Conservation (phyloP, 2,888 invertebrate genomes). For the Ceratothoa steindachneri region DNA sequence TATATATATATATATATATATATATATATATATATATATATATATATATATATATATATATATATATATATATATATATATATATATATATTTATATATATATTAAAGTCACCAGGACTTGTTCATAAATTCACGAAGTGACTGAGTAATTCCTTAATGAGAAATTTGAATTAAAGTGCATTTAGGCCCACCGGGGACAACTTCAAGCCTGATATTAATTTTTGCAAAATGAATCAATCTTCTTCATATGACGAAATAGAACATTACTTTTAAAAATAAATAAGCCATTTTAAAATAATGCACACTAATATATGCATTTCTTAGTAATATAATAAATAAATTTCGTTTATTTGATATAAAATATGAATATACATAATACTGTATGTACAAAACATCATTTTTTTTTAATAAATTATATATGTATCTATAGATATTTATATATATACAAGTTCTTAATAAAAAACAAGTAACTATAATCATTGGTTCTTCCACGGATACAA, state of each 20-base stretch:
- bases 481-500: constrained; percentile 5
- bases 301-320: too few species aligned
- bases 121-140: background rate
- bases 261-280: too few species aligned
- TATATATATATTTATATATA: background rate
- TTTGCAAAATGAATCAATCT: too few species aligned
- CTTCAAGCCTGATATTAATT: too few species aligned
- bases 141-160: too few species aligned
- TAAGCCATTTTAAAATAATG: too few species aligned
- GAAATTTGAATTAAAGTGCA: background rate
- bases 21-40: background rate
- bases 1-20: background rate
- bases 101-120: background rate
- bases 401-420: background rate
- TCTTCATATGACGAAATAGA: too few species aligned
- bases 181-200: background rate
- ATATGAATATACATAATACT: background rate
- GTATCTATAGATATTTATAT: constrained; percentile 5
- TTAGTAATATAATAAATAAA: too few species aligned
- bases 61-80: background rate
- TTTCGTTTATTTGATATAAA: background rate
- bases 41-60: constrained; percentile 5
- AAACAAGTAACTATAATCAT: background rate
- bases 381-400: background rate
- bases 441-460: background rate